Conservation (phyloP, 2,797 vertebrate species). For the Danio tinwini region DNA sequence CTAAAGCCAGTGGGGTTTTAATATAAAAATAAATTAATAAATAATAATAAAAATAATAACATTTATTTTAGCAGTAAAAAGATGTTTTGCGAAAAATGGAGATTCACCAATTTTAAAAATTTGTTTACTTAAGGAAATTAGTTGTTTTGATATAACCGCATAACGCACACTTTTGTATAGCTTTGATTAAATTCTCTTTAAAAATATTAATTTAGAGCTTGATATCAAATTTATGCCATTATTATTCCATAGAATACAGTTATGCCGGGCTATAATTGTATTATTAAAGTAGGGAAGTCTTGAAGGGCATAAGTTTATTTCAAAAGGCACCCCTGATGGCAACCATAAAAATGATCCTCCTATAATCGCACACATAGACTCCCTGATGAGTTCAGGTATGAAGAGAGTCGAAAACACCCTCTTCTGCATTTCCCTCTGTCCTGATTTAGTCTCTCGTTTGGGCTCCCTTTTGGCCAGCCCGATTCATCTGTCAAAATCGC, state of each 20-base stretch:
- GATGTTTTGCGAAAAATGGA: too few species aligned
- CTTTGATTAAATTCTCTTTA: not conserved
- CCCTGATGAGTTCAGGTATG: constrained; percentile 45
- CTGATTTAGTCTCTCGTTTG: constrained; percentile 33
- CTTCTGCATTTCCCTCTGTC: constrained; percentile 45
- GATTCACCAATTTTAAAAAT: not conserved
- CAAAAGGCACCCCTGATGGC: constrained; percentile 32
- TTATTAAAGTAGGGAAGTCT: constrained; percentile 7
- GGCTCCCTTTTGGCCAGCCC: constrained; percentile 31
- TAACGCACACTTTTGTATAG: not conserved
- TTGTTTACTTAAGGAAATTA: not conserved
- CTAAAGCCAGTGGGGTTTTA: too few species aligned
- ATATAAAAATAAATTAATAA: too few species aligned
- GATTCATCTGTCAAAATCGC: constrained; percentile 48
- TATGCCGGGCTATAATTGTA: constrained; percentile 3
- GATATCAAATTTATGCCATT: too few species aligned
- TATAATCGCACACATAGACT: constrained; percentile 42
- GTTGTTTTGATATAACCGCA: not conserved
- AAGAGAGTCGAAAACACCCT: constrained; percentile 43
- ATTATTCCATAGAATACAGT: not conserved
- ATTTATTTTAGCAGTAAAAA: too few species aligned
- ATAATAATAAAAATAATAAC: too few species aligned
- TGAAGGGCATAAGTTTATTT: constrained; percentile 36
- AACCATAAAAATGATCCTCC: constrained; percentile 24
- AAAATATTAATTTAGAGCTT: not conserved